Conservation (phyloP, 2,888 invertebrate genomes). For the Eudasyphora cyanicolor region DNA sequence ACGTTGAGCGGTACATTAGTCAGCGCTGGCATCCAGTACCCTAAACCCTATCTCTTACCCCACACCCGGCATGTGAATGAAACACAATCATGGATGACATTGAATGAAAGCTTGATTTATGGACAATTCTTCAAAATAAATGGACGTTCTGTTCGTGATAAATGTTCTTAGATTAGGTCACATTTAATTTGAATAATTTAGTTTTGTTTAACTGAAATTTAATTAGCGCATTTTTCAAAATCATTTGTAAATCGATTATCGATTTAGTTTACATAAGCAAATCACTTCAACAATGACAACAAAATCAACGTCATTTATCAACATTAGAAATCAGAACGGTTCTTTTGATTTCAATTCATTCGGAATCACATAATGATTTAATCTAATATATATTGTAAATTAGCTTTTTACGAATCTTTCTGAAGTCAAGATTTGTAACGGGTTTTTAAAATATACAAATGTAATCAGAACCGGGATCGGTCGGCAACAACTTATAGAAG, state of each 20-base stretch:
- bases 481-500: too few relatives aligned
- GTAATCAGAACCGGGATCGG: too few relatives aligned
- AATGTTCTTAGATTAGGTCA: not conserved
- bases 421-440: too few relatives aligned
- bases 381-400: too few relatives aligned
- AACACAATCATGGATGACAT: not conserved
- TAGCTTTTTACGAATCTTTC: too few relatives aligned
- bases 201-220: not conserved
- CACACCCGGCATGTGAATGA: not conserved
- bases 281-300: not conserved
- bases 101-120: not conserved
- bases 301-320: too few relatives aligned
- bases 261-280: not conserved
- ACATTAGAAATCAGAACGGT: too few relatives aligned
- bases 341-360: too few relatives aligned
- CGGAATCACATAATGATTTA: too few relatives aligned
- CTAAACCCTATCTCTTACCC: too few relatives aligned
- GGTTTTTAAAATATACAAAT: too few relatives aligned
- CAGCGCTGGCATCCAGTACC: not conserved
- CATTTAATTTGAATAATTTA: not conserved
- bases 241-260: not conserved
- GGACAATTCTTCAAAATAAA: not conserved
- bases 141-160: not conserved
- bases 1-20: slow-evolving; percentile 9
- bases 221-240: not conserved